Conservation (phyloP, 2,888 invertebrate genomes). For the Amphipoea oculea region DNA sequence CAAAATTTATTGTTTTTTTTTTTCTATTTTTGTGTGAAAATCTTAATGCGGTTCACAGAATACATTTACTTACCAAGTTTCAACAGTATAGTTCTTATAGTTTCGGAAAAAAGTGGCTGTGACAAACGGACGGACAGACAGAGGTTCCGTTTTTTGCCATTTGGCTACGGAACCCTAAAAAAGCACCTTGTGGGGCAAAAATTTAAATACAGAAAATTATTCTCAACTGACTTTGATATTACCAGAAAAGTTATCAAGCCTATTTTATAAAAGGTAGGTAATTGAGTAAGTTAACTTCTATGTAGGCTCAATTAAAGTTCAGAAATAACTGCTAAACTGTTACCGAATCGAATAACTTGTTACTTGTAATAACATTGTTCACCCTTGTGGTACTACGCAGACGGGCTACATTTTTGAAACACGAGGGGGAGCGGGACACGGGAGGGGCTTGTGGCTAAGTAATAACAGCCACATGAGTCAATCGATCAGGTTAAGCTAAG, state of each 20-base stretch:
- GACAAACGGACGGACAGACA: no score
- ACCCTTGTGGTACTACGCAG: not conserved
- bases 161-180: no score
- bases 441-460: not conserved
- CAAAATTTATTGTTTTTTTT: no score
- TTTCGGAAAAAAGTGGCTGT: no score
- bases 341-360: slow-evolving; percentile 7
- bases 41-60: no score
- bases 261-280: not conserved
- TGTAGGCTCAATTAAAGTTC: slow-evolving; percentile 5
- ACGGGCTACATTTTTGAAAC: slow-evolving; percentile 8
- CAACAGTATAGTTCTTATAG: no score
- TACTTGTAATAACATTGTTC: slow-evolving; percentile 1
- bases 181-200: no score
- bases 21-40: no score
- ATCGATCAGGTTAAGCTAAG: no score
- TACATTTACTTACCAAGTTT: no score
- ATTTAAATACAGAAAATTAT: not conserved
- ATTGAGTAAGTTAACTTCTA: slow-evolving; percentile 6
- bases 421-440: not conserved
- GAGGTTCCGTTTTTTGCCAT: no score
- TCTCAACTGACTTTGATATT: not conserved
- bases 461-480: no score
- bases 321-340: slow-evolving; percentile 16
- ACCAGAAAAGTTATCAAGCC: not conserved